These are phyloP conservation scores for Tachysurus vachellii DNA, from an alignment of 2,113 vertebrate species.

Conservation along the genomic window DNA sequence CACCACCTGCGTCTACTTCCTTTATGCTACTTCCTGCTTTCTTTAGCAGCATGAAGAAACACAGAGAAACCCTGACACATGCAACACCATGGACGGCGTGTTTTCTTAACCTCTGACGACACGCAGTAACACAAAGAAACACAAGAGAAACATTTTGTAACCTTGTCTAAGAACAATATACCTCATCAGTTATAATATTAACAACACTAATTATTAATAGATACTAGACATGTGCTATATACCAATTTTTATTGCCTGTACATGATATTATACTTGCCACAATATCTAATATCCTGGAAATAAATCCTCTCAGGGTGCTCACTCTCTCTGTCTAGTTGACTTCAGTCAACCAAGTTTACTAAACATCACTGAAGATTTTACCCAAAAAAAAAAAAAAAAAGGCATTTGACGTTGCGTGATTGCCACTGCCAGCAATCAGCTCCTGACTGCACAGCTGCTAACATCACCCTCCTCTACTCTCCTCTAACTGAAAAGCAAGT, in stretches of 20 bases:
- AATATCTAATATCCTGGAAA: not conserved
- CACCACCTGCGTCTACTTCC: constrained; percentile 28
- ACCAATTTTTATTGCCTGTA: not conserved
- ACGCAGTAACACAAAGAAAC: not conserved
- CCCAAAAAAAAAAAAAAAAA: not conserved
- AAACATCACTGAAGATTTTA: too few species aligned
- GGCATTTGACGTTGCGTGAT: not conserved
- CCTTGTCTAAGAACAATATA: not conserved
- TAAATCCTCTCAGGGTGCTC: not conserved
- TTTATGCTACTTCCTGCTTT: constrained; percentile 22
- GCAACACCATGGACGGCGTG: not conserved
- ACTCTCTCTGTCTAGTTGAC: not conserved
- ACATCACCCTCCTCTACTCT: not conserved
- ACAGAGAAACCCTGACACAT: not conserved
- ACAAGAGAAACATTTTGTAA: not conserved
- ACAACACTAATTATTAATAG: not conserved
- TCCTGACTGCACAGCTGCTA: too few species aligned
- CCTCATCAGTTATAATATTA: not conserved
- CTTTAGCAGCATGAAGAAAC: constrained; percentile 8
- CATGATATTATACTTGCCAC: not conserved
- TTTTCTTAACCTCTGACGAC: not conserved
- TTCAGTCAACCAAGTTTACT: not conserved
- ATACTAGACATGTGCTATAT: not conserved
- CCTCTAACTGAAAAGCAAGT: not conserved
- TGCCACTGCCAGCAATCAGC: not conserved